Conservation (phyloP, 2,113 vertebrate species). For the Echinops telfairi region DNA sequence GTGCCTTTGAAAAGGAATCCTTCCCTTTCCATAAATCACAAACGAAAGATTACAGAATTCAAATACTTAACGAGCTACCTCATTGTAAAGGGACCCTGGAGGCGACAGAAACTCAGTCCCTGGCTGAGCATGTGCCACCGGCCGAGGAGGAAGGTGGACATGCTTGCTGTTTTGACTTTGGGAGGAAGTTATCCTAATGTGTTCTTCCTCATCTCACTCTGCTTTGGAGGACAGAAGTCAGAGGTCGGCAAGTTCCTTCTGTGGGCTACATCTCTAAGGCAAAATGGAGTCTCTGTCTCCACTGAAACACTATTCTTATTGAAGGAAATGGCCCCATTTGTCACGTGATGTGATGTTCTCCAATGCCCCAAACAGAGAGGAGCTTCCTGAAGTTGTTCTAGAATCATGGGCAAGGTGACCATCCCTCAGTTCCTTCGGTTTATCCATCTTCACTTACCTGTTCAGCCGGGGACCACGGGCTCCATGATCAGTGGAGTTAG, state of each 20-base stretch:
- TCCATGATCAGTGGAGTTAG: too few species aligned
- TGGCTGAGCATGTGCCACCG: constrained; percentile 24
- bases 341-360: not conserved
- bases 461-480: not conserved
- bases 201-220: constrained; percentile 72
- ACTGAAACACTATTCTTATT: not conserved
- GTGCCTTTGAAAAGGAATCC: not conserved
- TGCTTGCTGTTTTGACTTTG: constrained; percentile 56
- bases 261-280: not conserved
- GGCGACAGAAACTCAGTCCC: not conserved
- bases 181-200: constrained; percentile 70
- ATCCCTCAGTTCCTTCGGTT: not conserved
- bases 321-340: not conserved
- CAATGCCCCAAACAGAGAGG: not conserved
- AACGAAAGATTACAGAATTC: constrained; percentile 36
- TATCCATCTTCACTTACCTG: not conserved
- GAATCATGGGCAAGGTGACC: not conserved
- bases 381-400: not conserved
- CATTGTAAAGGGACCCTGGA: not conserved
- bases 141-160: constrained; percentile 40
- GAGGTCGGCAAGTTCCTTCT: constrained; percentile 26
- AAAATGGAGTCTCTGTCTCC: not conserved
- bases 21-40: constrained; percentile 59
- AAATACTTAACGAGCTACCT: not conserved
- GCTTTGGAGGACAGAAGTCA: constrained; percentile 65